A percentile compares a stretch with the other conserved stretches of the same genome.
Conservation (phyloP, 2,113 vertebrate species). For the Bubalus kerabau region DNA sequence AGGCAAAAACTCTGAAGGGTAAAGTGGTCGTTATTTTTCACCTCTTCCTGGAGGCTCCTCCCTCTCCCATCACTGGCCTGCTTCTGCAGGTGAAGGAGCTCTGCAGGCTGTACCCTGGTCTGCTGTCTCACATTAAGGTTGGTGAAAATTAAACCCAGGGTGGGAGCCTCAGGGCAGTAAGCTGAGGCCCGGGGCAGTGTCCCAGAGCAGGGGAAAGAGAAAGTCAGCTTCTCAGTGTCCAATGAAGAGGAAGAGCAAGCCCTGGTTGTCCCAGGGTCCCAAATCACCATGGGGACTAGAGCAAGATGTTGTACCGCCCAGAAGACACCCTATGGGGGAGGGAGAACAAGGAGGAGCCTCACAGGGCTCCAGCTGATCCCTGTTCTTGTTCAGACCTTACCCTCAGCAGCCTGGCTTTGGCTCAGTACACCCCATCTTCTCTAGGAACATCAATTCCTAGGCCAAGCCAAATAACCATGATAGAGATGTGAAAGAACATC, state of each 20-base stretch:
- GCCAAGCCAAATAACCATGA: not conserved
- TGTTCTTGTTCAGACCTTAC: not conserved
- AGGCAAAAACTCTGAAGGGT: not conserved
- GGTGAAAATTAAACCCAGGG: constrained; percentile 68
- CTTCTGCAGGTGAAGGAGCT: constrained; percentile 74
- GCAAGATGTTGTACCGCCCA: not conserved
- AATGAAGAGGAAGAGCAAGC: not conserved
- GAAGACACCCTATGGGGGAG: fast-evolving
- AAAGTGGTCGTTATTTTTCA: not conserved
- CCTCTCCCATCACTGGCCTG: not conserved
- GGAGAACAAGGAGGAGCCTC: not conserved
- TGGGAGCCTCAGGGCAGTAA: not conserved
- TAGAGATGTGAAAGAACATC: not conserved
- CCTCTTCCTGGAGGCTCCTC: not conserved
- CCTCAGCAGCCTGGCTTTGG: not conserved
- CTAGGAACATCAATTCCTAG: not conserved
- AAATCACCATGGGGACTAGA: not conserved
- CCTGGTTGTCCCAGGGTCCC: no score
- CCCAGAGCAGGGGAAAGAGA: not conserved
- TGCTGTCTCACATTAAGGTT: constrained; percentile 19
- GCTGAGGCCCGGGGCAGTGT: not conserved
- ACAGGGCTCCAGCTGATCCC: not conserved
- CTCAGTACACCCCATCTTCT: not conserved
- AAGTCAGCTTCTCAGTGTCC: not conserved
- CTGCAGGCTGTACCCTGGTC: constrained; percentile 5